Evolutionary conservation across 2,113 vertebrate species (phyloP).

Genomic region (Vulpes ferrilata): DNA sequence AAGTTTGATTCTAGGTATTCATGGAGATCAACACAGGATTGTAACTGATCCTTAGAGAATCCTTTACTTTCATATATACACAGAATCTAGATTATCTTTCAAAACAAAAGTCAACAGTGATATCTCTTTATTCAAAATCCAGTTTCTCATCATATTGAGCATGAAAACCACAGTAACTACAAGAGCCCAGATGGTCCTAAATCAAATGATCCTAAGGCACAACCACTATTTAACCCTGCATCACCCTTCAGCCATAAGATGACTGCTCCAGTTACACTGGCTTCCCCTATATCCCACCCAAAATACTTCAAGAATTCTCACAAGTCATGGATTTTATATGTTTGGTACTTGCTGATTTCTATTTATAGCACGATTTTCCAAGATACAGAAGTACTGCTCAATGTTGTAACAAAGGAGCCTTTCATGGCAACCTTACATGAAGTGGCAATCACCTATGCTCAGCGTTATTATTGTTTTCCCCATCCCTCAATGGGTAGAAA

Average conservation of each 20-base stretch:
- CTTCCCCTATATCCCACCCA: background rate
- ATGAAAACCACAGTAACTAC: background rate
- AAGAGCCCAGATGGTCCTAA: background rate
- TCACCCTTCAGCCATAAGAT: background rate
- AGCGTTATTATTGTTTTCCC: background rate
- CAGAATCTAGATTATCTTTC: background rate
- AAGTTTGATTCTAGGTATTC: background rate
- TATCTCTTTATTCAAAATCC: background rate
- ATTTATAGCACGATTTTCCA: background rate
- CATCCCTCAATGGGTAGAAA: accelerated
- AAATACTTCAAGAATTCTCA: background rate
- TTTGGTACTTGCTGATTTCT: background rate
- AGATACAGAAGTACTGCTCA: background rate
- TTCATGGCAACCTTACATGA: background rate
- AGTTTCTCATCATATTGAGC: background rate
- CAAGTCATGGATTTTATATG: background rate
- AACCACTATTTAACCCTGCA: background rate
- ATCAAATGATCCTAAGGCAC: background rate
- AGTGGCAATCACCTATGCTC: background rate
- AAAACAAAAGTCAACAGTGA: background rate
- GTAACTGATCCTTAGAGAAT: background rate
- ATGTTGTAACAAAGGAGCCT: background rate
- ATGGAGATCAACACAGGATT: background rate
- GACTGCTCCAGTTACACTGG: background rate
- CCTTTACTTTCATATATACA: background rate